Conservation (phyloP, 2,888 invertebrate species). For the Pyrrhia umbra region DNA sequence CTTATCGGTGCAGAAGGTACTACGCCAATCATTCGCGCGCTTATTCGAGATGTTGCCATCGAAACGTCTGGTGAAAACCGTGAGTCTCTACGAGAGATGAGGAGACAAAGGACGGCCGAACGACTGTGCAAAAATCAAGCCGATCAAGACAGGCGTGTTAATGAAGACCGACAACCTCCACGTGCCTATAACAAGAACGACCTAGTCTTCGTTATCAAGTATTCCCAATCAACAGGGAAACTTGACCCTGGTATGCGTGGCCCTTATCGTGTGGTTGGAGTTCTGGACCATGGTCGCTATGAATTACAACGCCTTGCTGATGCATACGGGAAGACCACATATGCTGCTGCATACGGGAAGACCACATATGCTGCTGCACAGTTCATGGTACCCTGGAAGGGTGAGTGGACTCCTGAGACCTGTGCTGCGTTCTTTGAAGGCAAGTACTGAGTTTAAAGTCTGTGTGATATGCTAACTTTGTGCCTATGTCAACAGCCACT, state of each 20-base stretch:
- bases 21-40: neutral
- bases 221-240: neutral
- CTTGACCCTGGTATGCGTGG: conserved; percentile 12
- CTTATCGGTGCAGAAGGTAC: neutral
- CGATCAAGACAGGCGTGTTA: neutral
- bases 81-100: neutral
- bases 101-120: neutral
- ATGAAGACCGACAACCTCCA: neutral
- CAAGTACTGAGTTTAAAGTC: neutral
- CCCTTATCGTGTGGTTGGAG: neutral
- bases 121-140: neutral
- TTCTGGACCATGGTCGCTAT: neutral
- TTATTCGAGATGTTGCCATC: neutral
- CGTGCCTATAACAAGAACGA: neutral
- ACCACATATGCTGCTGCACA: conserved; percentile 2
- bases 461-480: neutral
- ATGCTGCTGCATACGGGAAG: conserved; percentile 5
- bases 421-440: conserved; percentile 1
- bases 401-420: too few relatives aligned
- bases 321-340: neutral
- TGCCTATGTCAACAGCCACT: too few relatives aligned
- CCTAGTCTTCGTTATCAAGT: conserved; percentile 1
- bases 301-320: neutral
- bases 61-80: neutral
- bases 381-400: conserved; percentile 3